A percentile compares a stretch with the other conserved stretches of the same genome.
These are phyloP conservation scores for Mus musculus DNA, from an alignment of 2,113 vertebrate species.

Conservation along the genomic window GRCm39 chr15:82213001-82213500, in stretches of 20 bases:
- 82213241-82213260: not conserved
- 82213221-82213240: not conserved
- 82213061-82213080: not conserved
- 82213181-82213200: not conserved
- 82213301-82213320: not conserved
- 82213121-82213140: not conserved
- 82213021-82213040: not conserved
- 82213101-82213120: not conserved
- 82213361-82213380: not conserved
- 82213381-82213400: not conserved
- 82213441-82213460: not conserved
- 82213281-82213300: not conserved
- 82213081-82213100: not conserved
- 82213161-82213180: not conserved
- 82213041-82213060: too few relatives aligned
- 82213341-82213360: not conserved
- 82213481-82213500: not conserved
- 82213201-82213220: not conserved
- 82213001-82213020: not conserved
- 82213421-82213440: not conserved
- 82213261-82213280: not conserved
- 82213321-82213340: not conserved
- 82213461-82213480: rapidly evolving
- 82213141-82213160: not conserved
- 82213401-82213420: not conserved